phyloP scores from a whole-genome alignment of 2,797 vertebrate species.

The Ptychobarbus kaznakovi region DNA sequence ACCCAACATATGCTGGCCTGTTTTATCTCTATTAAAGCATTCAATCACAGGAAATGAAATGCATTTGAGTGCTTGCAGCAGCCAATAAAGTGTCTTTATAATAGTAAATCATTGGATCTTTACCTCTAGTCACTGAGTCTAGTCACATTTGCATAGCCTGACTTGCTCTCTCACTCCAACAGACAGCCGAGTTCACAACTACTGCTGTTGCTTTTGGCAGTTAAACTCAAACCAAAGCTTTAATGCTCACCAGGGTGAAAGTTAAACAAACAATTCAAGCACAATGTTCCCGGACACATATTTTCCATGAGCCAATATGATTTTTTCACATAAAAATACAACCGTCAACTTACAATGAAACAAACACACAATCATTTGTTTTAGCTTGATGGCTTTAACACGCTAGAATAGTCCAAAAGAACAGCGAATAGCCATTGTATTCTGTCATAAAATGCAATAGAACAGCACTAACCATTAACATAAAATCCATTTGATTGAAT shows the following conservation, averaged over 20 bases:
- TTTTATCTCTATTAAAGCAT: background rate
- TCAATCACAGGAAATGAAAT: background rate
- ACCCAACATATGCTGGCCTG: background rate
- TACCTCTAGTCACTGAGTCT: constrained; percentile 1
- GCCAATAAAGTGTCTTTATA: constrained; percentile 9
- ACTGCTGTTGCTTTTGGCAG: constrained; percentile 50
- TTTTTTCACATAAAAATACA: constrained; percentile 14
- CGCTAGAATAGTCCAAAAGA: background rate
- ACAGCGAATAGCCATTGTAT: background rate
- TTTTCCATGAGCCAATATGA: constrained; percentile 31
- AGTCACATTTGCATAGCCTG: background rate
- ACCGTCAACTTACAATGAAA: background rate
- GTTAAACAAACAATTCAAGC: constrained; percentile 47
- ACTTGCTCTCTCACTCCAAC: constrained; percentile 12
- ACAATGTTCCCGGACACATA: constrained; percentile 41
- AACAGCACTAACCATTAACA: constrained; percentile 23
- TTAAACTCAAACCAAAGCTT: constrained; percentile 38
- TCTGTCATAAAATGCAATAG: constrained; percentile 1
- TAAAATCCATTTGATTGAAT: constrained; percentile 18
- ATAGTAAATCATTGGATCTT: background rate
- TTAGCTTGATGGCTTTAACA: constrained; percentile 4
- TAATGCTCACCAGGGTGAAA: constrained; percentile 49
- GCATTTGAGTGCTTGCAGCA: background rate
- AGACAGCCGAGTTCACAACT: constrained; percentile 32
- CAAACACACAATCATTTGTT: background rate